Percentiles rank a stretch among this genome's conserved stretches.
Evolutionary conservation across 2,888 invertebrate species (phyloP).

Genomic region (Chrysolina oricalcia): DNA sequence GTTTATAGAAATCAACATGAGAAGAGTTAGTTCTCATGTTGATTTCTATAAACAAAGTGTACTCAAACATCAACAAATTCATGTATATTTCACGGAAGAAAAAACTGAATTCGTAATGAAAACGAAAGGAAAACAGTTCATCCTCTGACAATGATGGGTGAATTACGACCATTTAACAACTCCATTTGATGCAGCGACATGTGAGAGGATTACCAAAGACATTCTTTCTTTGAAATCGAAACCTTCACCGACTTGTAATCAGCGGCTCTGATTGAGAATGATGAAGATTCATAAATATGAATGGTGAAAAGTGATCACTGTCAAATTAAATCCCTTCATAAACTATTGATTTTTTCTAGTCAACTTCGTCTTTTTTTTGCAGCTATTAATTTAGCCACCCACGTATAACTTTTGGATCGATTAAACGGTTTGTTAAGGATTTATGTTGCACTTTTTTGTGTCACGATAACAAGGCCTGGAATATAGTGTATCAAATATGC

Average conservation of each 20-base stretch:
- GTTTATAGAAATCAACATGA: no score
- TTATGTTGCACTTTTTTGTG: no score
- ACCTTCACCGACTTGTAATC: background rate
- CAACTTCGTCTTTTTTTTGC: no score
- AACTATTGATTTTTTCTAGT: background rate
- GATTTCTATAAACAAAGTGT: no score
- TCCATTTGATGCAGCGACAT: background rate
- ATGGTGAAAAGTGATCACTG: background rate
- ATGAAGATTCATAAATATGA: background rate
- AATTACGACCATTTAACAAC: background rate
- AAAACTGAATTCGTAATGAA: background rate
- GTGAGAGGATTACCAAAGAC: background rate
- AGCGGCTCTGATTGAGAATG: background rate
- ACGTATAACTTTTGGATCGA: no score
- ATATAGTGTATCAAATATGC: no score
- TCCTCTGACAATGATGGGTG: background rate
- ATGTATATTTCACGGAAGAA: no score
- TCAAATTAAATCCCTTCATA: background rate
- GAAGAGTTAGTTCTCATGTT: no score
- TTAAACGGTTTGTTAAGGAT: no score
- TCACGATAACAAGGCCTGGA: no score
- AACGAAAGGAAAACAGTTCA: slow-evolving; percentile 2
- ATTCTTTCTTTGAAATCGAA: background rate
- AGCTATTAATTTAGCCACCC: no score
- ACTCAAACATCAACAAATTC: no score